Base-by-base conservation (phyloP, 2,888 invertebrate genomes). In the Agrochola lota region DNA sequence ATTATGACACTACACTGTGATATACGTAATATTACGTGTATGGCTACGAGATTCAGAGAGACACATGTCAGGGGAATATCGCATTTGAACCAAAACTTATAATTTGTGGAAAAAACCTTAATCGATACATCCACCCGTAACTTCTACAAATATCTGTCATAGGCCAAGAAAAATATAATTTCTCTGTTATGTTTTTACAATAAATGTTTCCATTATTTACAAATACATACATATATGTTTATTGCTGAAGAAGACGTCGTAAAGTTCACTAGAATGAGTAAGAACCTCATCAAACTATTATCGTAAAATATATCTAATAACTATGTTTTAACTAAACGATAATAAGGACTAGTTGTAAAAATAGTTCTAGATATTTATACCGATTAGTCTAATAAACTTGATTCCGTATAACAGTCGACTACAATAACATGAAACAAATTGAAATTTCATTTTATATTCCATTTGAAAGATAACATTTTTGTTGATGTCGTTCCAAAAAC, bases 321-420 rank as follows among this genome's bases (percentile, higher is more conserved):
- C 94, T 95, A 95, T 92, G 85, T 91, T 81, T 91, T 89, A 95
- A 94, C 92, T 94, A 95, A 95, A 95, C 88, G 85, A 90, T 95
- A 92, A 94, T 94, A 95, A 91, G 94, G 96, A 96, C 96, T 96
- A 96, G 96, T 94, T 95, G 95, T 94, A 95, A 95, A 95, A 95
- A 95, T 95, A 95, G 94, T 92, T 94, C 93, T 94, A 94, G 92
- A 90, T 92, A 90, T 92, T 92, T 91, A 91, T 92, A 91, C 88
- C 90, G 89, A 92, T 92, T 91, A 91, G 86, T 90, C 79, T 88
- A 88, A 84, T 89, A 91, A 92, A 91, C 87, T 90, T 90, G 89
- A 90, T 90, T 90, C 85, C 85, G 85, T 90, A 89, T 88, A 86
- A 87, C 86, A 85, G 87, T 88, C 85, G 72, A 84, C 84, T 75